phyloP scores from a whole-genome alignment of 2,113 vertebrate species.

The Halcyon malimbica region DNA sequence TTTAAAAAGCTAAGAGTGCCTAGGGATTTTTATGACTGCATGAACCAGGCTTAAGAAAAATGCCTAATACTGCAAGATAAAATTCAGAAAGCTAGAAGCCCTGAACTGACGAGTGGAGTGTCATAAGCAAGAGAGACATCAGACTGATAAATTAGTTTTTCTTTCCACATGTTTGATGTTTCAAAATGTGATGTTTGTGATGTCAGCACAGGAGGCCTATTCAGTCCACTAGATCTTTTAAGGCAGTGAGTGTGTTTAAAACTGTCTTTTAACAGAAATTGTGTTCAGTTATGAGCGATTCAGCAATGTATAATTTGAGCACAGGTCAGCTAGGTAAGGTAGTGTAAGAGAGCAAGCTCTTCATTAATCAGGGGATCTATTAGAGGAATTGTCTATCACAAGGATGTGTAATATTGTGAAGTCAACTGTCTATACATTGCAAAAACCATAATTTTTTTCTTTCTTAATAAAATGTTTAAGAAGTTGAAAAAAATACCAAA shows the following conservation, averaged over 20 bases:
- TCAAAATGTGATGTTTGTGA: neutral
- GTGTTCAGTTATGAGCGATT: neutral
- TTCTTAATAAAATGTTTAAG: neutral
- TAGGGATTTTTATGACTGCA: neutral
- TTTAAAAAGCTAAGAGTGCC: constrained; percentile 10
- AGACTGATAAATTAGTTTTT: neutral
- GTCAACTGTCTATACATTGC: neutral
- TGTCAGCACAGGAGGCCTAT: neutral
- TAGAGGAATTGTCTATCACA: neutral
- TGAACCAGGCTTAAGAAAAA: constrained; percentile 28
- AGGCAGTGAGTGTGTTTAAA: neutral
- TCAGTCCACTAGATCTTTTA: neutral
- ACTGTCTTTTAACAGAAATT: neutral
- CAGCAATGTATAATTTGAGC: neutral
- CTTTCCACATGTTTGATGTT: neutral
- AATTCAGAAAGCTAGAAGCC: neutral
- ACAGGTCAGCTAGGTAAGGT: neutral
- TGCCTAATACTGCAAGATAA: neutral
- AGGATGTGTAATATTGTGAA: neutral
- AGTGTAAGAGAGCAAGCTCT: neutral
- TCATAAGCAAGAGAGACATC: neutral
- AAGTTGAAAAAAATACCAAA: neutral
- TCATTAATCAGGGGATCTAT: neutral
- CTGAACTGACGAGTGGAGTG: neutral
- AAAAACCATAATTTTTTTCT: neutral